Percentiles rank a stretch among this genome's conserved stretches.
phyloP scores from a whole-genome alignment of 2,797 vertebrate species.

The Notamacropus eugenii region DNA sequence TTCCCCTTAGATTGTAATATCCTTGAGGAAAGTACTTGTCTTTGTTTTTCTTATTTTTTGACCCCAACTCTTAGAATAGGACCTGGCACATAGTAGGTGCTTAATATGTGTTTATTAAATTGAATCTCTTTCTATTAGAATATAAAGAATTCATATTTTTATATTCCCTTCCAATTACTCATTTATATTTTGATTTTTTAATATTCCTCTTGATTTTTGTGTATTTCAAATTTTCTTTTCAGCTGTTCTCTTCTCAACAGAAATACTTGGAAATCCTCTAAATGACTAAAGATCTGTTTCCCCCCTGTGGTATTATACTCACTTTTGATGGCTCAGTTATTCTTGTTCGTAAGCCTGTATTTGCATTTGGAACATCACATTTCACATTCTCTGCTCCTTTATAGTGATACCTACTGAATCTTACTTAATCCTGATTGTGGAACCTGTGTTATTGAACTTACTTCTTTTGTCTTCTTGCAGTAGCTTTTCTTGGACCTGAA shows the following conservation, averaged over 20 bases:
- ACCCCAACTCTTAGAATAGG: neutral
- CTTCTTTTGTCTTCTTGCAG: neutral
- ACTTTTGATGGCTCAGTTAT: too few species aligned
- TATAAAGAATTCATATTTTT: neutral
- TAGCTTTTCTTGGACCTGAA: neutral
- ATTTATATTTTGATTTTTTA: constrained; percentile 8
- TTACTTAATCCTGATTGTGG: neutral
- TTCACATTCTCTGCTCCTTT: neutral
- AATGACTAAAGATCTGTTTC: too few species aligned
- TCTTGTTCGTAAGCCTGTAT: too few species aligned
- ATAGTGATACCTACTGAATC: neutral
- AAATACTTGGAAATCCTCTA: too few species aligned
- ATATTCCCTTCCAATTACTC: too few species aligned
- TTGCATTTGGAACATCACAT: too few species aligned
- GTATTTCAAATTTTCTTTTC: constrained; percentile 34
- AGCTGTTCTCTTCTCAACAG: constrained; percentile 25
- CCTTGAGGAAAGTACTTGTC: neutral
- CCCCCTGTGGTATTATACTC: too few species aligned
- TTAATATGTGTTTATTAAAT: neutral
- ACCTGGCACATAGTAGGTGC: neutral
- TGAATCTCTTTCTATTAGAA: too few species aligned
- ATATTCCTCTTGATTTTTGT: constrained; percentile 35
- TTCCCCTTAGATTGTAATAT: neutral
- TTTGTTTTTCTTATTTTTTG: neutral
- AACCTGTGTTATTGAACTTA: neutral